These are phyloP conservation scores for Danaus chrysippus DNA, from an alignment of 2,888 invertebrate genomes.

Conservation along the genomic window DNA sequence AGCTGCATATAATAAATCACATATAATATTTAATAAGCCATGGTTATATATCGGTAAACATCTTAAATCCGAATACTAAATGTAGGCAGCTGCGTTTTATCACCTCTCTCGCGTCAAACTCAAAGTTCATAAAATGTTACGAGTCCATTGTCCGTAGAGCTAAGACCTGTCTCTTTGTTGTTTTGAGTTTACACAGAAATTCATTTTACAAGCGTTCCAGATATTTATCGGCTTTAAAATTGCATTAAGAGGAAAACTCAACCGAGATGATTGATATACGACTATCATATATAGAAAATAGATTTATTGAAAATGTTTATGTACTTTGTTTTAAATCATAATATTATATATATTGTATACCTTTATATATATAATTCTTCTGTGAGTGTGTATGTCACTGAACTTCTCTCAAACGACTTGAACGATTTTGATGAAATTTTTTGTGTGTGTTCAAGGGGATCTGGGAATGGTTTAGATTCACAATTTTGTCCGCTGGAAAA, in stretches of 20 bases:
- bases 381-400: too few species aligned
- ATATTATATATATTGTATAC: too few species aligned
- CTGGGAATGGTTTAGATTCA: too few species aligned
- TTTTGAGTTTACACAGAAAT: conserved; percentile 10
- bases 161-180: conserved; percentile 25
- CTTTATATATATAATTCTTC: too few species aligned
- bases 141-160: conserved; percentile 40
- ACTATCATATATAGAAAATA: too few species aligned
- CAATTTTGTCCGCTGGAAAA: too few species aligned
- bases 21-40: not conserved
- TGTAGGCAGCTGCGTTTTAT: conserved; percentile 28
- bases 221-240: conserved; percentile 1
- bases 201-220: conserved; percentile 10
- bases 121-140: conserved; percentile 41
- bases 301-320: too few species aligned
- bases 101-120: conserved; percentile 20
- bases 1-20: too few species aligned
- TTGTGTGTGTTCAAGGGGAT: too few species aligned
- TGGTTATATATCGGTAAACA: not conserved
- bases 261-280: not conserved
- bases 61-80: conserved; percentile 9
- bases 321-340: too few species aligned
- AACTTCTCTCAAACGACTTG: too few species aligned
- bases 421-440: too few species aligned
- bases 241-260: not conserved